Percentiles rank a stretch among this genome's conserved stretches.
phyloP scores from a whole-genome alignment of 2,888 invertebrate genomes.

The Orgyia antiqua region DNA sequence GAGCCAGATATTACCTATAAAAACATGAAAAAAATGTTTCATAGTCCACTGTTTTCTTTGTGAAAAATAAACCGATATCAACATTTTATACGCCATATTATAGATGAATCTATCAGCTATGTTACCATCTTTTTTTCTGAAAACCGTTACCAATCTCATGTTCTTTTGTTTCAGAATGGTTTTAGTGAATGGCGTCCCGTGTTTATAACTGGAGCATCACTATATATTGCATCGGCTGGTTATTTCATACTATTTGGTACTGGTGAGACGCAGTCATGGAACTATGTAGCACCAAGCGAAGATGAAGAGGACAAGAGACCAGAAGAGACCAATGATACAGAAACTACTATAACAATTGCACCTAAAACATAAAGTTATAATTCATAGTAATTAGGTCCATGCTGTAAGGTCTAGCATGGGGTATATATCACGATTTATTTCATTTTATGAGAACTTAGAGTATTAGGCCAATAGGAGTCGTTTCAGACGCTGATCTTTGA shows the following conservation, averaged over 20 bases:
- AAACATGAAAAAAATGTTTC: no score
- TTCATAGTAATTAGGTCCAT: conserved; percentile 3
- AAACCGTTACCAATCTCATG: no score
- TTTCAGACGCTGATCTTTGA: no score
- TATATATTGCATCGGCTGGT: conserved; percentile 83
- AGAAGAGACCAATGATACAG: conserved; percentile 34
- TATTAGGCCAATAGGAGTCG: not conserved
- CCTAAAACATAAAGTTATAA: conserved; percentile 44
- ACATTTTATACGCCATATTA: no score
- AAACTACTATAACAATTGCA: conserved; percentile 53
- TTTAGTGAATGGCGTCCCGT: conserved; percentile 85
- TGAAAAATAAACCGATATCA: no score
- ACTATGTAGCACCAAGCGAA: conserved; percentile 58
- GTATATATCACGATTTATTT: conserved; percentile 5
- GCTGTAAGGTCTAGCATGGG: conserved; percentile 5
- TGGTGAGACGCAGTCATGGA: conserved; percentile 85
- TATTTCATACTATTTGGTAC: conserved; percentile 85
- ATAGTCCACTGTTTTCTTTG: no score
- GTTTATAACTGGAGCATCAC: conserved; percentile 83
- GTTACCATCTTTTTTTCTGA: no score
- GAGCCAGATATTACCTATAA: no score
- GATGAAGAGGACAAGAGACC: conserved; percentile 52
- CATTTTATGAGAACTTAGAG: no score
- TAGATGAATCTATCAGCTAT: no score
- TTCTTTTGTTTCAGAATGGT: conserved; percentile 80